Evolutionary conservation across 2,888 invertebrate species (phyloP), one percentile per base, ranked within the genome.

Genomic region (Ganaspis brasiliensis): DNA sequence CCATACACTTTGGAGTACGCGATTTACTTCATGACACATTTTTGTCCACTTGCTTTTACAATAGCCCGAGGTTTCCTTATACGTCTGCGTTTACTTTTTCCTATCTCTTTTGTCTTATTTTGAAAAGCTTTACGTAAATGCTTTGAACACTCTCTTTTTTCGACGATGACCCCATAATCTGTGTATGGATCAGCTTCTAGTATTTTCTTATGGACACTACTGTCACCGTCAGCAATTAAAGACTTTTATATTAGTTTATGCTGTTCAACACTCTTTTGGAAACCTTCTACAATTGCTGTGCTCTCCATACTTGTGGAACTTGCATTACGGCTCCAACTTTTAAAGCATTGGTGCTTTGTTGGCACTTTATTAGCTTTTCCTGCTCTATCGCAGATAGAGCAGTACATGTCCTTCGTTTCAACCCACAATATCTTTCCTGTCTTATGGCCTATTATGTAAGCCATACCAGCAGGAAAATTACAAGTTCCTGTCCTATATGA

Each of bases 401-500:
- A 87, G 73, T 82, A 87, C 76, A 86, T 87, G 73, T 88, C 86
- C 3, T 83, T 56, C 0, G 86, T 81, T n/a, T 85, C 86, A 49
- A 84, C 55, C 70, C 77, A 75, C 19, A 76, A 45, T 35, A 78
- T 71, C 59, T 85, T 85, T 26, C 14, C 14, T 49, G 16, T 49
- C 2, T 49, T 49, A 49, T 49, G n/a, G 5, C 49, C 49, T n/a
- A 49, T 49, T n/a, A 49, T 49, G 49, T n/a, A 49, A 49, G 31
- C 31, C 31, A 31, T 31, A 31, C 31, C 31, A 31, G 31, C 31
- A 31, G 31, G 31, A 4, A 6, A 31, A 31, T 31, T 31, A 31
- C 6, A 31, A 31, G 6, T 31, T 31, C 6, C 31, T 4, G 31
- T 31, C 31, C 31, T 31, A 31, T 31, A 31, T 6, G 31, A 31